A percentile compares a stretch with the other conserved stretches of the same genome.
Conservation (phyloP, 2,888 invertebrate species). For the Bombyx huttoni region DNA sequence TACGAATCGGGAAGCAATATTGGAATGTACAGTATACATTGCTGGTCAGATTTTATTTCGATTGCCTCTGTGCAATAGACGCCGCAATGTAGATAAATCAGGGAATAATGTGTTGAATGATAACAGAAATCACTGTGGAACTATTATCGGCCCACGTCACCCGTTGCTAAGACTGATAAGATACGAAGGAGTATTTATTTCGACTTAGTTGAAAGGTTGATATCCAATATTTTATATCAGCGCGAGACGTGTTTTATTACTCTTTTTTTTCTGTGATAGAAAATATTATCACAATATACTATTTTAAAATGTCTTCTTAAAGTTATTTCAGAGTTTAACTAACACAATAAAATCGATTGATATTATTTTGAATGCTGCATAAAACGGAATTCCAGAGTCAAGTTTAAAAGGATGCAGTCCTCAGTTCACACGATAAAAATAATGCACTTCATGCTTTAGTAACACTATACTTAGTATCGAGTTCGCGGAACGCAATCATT, state of each 20-base stretch:
- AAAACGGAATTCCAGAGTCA: background rate
- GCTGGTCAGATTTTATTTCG: slow-evolving; percentile 7
- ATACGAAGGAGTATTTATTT: slow-evolving; percentile 25
- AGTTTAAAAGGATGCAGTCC: background rate
- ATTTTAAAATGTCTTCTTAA: too few species aligned
- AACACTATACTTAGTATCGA: background rate
- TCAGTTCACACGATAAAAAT: background rate
- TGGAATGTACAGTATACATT: slow-evolving; percentile 10
- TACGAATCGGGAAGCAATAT: slow-evolving; percentile 10
- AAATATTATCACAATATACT: background rate
- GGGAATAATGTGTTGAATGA: slow-evolving; percentile 14
- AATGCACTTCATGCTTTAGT: background rate
- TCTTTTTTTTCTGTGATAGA: background rate
- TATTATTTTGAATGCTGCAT: too few species aligned
- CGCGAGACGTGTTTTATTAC: background rate
- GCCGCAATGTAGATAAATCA: slow-evolving; percentile 20
- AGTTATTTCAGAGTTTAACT: too few species aligned
- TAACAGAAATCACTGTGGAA: slow-evolving; percentile 29
- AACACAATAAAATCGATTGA: too few species aligned
- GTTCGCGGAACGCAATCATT: slow-evolving; percentile 3
- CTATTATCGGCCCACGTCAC: slow-evolving; percentile 28
- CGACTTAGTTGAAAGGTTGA: slow-evolving; percentile 19
- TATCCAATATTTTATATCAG: slow-evolving; percentile 2
- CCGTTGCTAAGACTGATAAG: slow-evolving; percentile 41
- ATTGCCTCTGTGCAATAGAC: slow-evolving; percentile 7